Base-by-base conservation (phyloP, 2,888 invertebrate genomes). In the Patella depressa region DNA sequence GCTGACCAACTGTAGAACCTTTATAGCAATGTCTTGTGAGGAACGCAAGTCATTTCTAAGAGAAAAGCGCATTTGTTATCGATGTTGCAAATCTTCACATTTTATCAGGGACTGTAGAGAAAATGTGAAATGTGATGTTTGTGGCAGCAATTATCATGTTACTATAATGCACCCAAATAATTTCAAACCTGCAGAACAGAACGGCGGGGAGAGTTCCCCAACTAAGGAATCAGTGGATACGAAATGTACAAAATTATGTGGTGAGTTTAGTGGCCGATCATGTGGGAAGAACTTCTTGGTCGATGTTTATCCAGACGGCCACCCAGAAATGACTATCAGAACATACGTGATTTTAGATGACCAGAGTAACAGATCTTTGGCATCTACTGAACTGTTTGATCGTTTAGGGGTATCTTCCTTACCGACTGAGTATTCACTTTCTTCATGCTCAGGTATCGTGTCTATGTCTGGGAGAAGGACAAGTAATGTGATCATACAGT, bases 331-430 rank as follows among this genome's bases (percentile, higher is more conserved):
- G 5, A 17, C 14, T 19, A 65, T 73, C 3, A 76, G 53, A 45
- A 59, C 55, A 14, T 80, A 80, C 71, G 78, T 78, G 17, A 73
- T 81, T 29, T 7, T 81, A 5, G 78, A 81, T 72, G 77, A 81
- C 7, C 81, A 81, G 24, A 81, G 78, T 69, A 79, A 81, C 71
- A 69, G 77, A 3, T 73, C 81, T 9, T 53, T 81, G 9, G 81
- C 75, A 4, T 71, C 24, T 14, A n/a, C 80, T 65, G 75, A 78
- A 29, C 72, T 82, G 0, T 82, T 80, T 54, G 65, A 76, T 29
- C 53, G 17, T 14, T 75, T 2, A 65, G 55, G 12, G 34, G 76
- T 4, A n/a, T 69, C 14, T 14, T 3, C 3, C 14, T 14, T 17
- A 17, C 15, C 14, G 57, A 57, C 57, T 3, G 34, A 55, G 5